Evolutionary conservation across 53 echinoderm and acorn worm species (phyloP).

Genomic region (Henricia sp.): DNA sequence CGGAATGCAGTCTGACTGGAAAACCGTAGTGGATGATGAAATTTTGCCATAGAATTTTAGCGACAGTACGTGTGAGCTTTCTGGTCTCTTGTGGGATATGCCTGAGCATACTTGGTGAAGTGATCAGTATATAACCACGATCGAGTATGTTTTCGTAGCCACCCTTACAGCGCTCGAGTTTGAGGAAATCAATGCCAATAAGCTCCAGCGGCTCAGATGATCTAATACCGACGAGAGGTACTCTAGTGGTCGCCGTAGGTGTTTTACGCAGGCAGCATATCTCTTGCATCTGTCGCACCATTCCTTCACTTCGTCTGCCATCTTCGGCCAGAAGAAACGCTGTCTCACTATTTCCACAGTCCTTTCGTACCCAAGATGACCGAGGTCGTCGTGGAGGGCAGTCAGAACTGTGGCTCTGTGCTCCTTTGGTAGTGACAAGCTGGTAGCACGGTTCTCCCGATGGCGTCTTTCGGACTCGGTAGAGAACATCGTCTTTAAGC

Average conservation of each 20-base stretch:
- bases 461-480: neutral
- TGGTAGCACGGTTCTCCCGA: neutral
- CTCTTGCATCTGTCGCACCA: conserved; percentile 46
- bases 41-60: conserved; percentile 38
- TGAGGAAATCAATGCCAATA: conserved; percentile 41
- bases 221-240: conserved; percentile 13
- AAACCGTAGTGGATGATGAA: conserved; percentile 55
- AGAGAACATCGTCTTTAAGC: conserved; percentile 23
- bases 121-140: conserved; percentile 46
- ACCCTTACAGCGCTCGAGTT: conserved; percentile 38
- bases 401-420: neutral
- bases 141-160: conserved; percentile 38
- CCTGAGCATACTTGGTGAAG: conserved; percentile 46
- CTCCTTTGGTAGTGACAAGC: conserved; percentile 20
- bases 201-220: conserved; percentile 46
- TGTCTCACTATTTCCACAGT: conserved; percentile 34
- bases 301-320: conserved; percentile 18
- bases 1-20: conserved; percentile 35
- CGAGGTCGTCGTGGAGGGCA: conserved; percentile 37
- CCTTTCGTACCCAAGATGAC: conserved; percentile 42
- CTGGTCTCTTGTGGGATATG: conserved; percentile 32
- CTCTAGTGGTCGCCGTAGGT: neutral
- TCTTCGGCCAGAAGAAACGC: conserved; percentile 53
- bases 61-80: conserved; percentile 37
- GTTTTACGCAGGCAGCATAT: conserved; percentile 58